A percentile compares a stretch with the other conserved stretches of the same genome.
phyloP scores from a whole-genome alignment of 2,113 vertebrate genomes.

The Dolichotis patagonum region DNA sequence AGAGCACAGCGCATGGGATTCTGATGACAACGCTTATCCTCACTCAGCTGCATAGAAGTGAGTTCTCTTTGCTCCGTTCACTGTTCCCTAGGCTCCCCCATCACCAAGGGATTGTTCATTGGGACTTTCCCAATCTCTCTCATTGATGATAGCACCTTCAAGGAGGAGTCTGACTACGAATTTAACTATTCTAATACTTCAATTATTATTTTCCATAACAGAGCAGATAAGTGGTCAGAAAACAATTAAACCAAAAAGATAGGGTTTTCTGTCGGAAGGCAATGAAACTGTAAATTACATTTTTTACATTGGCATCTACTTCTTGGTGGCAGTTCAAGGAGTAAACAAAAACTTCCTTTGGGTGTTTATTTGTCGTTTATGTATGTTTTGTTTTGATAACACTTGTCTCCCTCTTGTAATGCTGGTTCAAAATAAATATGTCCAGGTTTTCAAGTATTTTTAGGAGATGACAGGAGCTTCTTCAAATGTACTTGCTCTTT shows the following conservation, averaged over 20 bases:
- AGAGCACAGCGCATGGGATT: background rate
- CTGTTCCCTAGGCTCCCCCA: background rate
- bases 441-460: background rate
- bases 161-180: background rate
- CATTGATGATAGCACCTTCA: background rate
- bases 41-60: accelerated
- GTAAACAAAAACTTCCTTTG: background rate
- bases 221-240: background rate
- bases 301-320: background rate
- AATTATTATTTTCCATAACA: background rate
- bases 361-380: background rate
- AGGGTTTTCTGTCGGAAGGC: accelerated
- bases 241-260: background rate
- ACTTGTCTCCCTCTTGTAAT: background rate
- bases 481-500: background rate
- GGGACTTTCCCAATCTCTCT: background rate
- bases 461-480: background rate
- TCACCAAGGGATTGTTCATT: background rate
- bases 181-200: background rate
- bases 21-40: background rate
- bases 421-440: background rate
- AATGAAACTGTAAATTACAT: background rate
- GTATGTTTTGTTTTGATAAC: background rate
- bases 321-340: background rate
- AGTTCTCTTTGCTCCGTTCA: background rate